Percentiles rank a stretch among this genome's conserved stretches.
Evolutionary conservation across 92 coral and sea anemone species (phyloP).

Genomic region (Galaxea fascicularis): DNA sequence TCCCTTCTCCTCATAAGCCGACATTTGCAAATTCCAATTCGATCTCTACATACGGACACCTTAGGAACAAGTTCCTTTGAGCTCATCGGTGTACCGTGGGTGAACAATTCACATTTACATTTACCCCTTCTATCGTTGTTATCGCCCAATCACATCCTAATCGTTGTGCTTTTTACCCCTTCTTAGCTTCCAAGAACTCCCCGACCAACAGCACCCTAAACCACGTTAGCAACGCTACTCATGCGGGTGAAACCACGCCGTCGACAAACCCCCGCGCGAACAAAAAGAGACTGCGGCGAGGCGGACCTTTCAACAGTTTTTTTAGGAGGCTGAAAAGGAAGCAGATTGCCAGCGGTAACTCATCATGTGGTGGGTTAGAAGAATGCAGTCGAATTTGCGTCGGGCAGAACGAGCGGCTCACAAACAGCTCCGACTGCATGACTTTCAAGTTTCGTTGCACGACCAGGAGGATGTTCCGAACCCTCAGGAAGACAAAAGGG

Average conservation of each 20-base stretch:
- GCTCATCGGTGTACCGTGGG: too few species aligned
- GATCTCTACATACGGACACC: too few species aligned
- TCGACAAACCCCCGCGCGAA: background rate
- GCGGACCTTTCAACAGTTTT: constrained; percentile 13
- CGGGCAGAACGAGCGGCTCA: constrained; percentile 42
- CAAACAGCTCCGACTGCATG: constrained; percentile 18
- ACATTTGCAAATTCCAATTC: too few species aligned
- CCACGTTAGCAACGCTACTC: background rate
- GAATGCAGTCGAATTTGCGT: constrained; percentile 37
- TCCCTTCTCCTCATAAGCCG: too few species aligned
- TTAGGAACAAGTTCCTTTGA: too few species aligned
- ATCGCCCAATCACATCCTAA: background rate
- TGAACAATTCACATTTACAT: too few species aligned
- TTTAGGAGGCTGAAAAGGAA: background rate
- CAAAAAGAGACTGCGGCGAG: constrained; percentile 27
- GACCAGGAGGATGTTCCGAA: background rate
- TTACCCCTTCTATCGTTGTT: too few species aligned
- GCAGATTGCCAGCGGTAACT: background rate
- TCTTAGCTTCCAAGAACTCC: constrained; percentile 10
- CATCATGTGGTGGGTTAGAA: constrained; percentile 6
- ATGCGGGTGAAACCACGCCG: background rate
- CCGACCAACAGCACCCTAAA: background rate
- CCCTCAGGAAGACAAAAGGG: background rate
- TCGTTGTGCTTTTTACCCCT: background rate
- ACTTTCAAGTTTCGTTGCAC: constrained; percentile 37